Base-by-base conservation (phyloP, 2,797 vertebrate species). In the Pyrocephalus nanus region DNA sequence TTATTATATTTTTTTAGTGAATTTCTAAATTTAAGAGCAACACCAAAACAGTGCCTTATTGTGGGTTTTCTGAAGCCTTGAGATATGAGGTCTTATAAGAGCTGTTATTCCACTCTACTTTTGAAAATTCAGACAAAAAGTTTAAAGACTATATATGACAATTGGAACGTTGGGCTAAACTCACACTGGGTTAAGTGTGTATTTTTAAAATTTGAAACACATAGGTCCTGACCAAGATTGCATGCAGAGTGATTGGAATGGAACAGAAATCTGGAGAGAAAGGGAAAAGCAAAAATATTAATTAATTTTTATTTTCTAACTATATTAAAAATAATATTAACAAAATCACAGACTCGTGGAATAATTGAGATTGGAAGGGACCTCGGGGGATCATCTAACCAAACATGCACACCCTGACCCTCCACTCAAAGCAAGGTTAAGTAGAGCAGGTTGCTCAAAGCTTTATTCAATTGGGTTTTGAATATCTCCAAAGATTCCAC, bases 341-440 rank as follows among this genome's bases (percentile, higher is more conserved):
- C 26, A 23, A 38, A 74, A 70, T 70, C 25, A 16, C 30, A 74
- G 29, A 54, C 45, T 84, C 21, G 9, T 47, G 9, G 18, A 61
- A 73, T 73, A 76, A 57, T 20, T 69, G 51, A 79, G 29, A 43
- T 32, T 61, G 38, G 34, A 80, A 73, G 14, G 18, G 47, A 70
- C 23, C 15, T 54, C 38, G 76, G 38, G 12, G 83, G 32, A 29
- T 40, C 7, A 50, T 34, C 15, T 47, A 70, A 45, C 3, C 3
- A 18, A 50, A 27, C 9, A 29, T 2, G 7, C 8, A 36, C 43
- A 10, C 17, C 42, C 8, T 2, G 4, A 1, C 2, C 8, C 9
- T 2, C 4, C 4, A 1, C 14, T 79, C 32, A 60, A 73, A 74
- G 19, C 43, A 67, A 58, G 32, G 40, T 78, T 55, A 64, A 58